These are phyloP conservation scores for Catocala fraxini DNA, from an alignment of 2,888 invertebrate genomes.

Conservation along the genomic window DNA sequence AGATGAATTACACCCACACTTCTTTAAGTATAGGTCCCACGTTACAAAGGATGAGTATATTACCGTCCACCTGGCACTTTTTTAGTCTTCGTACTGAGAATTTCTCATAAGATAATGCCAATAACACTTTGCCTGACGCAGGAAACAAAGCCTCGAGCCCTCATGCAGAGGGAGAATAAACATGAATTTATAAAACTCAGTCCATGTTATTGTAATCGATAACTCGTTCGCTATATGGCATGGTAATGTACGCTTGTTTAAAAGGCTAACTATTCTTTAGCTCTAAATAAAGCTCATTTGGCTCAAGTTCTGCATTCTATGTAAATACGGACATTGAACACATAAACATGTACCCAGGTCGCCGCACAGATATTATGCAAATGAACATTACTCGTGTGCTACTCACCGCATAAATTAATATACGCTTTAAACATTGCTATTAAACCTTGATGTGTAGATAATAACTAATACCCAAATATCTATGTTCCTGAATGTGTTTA, in stretches of 20 bases:
- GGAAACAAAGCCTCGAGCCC: too few relatives aligned
- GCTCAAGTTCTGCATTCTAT: conserved; percentile 53
- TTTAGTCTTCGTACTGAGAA: too few relatives aligned
- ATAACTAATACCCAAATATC: neutral
- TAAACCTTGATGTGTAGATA: neutral
- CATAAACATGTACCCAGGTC: conserved; percentile 1
- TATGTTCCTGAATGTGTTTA: neutral
- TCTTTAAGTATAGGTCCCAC: too few relatives aligned
- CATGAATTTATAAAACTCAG: too few relatives aligned
- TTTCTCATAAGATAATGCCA: too few relatives aligned
- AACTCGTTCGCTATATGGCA: neutral
- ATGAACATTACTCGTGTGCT: conserved; percentile 17
- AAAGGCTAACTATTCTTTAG: conserved; percentile 27
- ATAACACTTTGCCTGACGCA: too few relatives aligned
- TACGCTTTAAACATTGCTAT: conserved; percentile 1
- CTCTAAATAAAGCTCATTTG: conserved; percentile 46
- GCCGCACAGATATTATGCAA: conserved; percentile 34
- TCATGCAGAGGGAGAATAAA: too few relatives aligned
- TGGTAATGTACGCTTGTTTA: conserved; percentile 13
- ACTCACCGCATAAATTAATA: conserved; percentile 33
- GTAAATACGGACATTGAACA: conserved; percentile 37
- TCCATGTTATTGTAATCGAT: too few relatives aligned
- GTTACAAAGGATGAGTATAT: too few relatives aligned
- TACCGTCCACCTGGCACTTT: too few relatives aligned
- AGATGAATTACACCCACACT: too few relatives aligned